Evolutionary conservation across 2,113 vertebrate species (phyloP).

Genomic region (Bolborhynchus lineola): DNA sequence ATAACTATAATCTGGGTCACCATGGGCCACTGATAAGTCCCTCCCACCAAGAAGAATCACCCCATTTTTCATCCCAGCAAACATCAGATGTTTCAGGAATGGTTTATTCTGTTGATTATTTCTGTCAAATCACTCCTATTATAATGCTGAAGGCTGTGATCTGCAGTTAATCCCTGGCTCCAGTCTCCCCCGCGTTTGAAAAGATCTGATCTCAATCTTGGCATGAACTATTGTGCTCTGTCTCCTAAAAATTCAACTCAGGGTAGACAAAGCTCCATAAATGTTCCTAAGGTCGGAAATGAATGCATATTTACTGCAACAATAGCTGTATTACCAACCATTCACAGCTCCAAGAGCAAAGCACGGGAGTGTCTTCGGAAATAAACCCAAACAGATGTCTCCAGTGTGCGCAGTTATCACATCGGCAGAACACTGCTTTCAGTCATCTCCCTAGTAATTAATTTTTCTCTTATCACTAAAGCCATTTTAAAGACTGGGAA

Average conservation of each 20-base stretch:
- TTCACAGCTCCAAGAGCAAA: not conserved
- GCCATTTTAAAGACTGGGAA: not conserved
- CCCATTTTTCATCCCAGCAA: not conserved
- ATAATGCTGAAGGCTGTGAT: not conserved
- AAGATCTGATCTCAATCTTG: constrained; percentile 11
- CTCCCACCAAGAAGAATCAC: not conserved
- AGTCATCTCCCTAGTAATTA: constrained; percentile 32
- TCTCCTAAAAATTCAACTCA: not conserved
- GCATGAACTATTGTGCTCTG: not conserved
- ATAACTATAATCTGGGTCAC: not conserved
- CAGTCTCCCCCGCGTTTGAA: not conserved
- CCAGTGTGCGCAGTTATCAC: not conserved
- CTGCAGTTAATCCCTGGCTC: not conserved
- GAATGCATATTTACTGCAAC: constrained; percentile 36
- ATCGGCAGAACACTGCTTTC: not conserved
- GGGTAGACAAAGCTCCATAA: not conserved
- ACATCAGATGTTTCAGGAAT: not conserved
- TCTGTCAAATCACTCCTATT: not conserved
- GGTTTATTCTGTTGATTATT: not conserved
- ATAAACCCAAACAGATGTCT: not conserved
- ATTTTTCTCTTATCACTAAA: constrained; percentile 23
- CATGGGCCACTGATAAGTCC: not conserved
- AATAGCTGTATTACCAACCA: not conserved
- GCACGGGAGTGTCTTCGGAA: not conserved
- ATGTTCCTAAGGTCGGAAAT: not conserved